A percentile compares a stretch with the other conserved stretches of the same genome.
Conservation (phyloP, 2,113 vertebrate genomes). For the Aleadryas rufinucha region DNA sequence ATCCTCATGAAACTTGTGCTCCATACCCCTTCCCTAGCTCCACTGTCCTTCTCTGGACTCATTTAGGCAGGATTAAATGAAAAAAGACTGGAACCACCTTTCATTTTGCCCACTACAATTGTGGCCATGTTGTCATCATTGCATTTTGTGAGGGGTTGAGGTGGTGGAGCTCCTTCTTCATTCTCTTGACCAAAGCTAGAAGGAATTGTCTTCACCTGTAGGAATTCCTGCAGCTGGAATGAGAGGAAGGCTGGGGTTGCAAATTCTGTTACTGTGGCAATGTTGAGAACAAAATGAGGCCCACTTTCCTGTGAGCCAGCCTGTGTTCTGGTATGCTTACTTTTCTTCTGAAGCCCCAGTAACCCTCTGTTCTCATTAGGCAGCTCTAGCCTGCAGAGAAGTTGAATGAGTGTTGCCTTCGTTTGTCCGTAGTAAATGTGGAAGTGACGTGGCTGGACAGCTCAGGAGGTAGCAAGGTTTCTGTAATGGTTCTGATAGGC, state of each 20-base stretch:
- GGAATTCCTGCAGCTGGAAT: background rate
- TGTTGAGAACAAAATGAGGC: background rate
- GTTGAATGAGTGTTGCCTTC: background rate
- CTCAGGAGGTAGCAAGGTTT: background rate
- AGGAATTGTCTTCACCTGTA: background rate
- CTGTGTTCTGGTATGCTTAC: background rate
- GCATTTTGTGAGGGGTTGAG: background rate
- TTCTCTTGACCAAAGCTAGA: background rate
- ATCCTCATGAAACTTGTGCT: background rate
- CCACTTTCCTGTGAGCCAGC: background rate
- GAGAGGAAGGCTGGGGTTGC: background rate
- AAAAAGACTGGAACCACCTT: rapidly evolving
- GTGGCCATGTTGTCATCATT: background rate
- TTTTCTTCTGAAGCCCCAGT: background rate
- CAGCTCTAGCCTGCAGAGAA: background rate
- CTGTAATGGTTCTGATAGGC: background rate
- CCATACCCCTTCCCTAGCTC: background rate
- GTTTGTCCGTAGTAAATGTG: background rate
- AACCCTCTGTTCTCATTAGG: background rate
- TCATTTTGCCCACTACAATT: background rate
- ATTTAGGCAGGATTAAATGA: background rate
- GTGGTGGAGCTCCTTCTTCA: background rate
- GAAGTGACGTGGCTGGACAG: background rate
- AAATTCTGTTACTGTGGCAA: background rate
- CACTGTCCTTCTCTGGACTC: background rate